phyloP scores from a whole-genome alignment of 1,140 invertebrate genomes.

The Daktulosphaira vitifoliae region DNA sequence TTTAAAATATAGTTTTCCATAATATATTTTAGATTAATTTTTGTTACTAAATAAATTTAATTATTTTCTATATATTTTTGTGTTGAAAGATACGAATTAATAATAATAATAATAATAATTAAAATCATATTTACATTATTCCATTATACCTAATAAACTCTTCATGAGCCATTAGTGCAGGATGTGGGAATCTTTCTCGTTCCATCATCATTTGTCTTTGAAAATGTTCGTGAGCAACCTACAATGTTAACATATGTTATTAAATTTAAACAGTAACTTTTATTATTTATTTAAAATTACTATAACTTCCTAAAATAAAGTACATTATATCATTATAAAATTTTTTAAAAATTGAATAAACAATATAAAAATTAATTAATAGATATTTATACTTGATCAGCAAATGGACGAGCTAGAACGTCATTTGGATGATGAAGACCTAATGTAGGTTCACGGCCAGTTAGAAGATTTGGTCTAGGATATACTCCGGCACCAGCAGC shows the following conservation, averaged over 20 bases:
- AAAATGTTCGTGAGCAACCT: slow-evolving; percentile 71
- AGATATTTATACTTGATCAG: slow-evolving; percentile 54
- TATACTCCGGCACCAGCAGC: slow-evolving; percentile 51
- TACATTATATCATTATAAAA: too few relatives aligned
- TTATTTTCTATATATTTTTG: too few relatives aligned
- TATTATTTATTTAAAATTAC: too few relatives aligned
- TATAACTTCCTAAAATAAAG: too few relatives aligned
- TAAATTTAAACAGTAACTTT: too few relatives aligned
- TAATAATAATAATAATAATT: not conserved
- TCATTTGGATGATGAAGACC: slow-evolving; percentile 59
- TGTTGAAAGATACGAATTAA: too few relatives aligned
- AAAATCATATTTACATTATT: not conserved
- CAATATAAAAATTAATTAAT: too few relatives aligned
- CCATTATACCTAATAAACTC: slow-evolving; percentile 61
- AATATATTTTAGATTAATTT: too few relatives aligned
- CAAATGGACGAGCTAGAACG: slow-evolving; percentile 67
- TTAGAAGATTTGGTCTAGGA: slow-evolving; percentile 53
- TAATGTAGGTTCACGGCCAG: slow-evolving; percentile 50
- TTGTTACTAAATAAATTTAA: too few relatives aligned
- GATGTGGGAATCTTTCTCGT: slow-evolving; percentile 61
- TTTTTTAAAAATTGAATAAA: too few relatives aligned
- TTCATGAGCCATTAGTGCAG: slow-evolving; percentile 61
- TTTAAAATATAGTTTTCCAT: too few relatives aligned
- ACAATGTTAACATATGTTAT: too few relatives aligned
- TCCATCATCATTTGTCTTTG: slow-evolving; percentile 78